These are phyloP conservation scores for Orthonevra nobilis DNA, from an alignment of 2,888 invertebrate species.

Conservation along the genomic window DNA sequence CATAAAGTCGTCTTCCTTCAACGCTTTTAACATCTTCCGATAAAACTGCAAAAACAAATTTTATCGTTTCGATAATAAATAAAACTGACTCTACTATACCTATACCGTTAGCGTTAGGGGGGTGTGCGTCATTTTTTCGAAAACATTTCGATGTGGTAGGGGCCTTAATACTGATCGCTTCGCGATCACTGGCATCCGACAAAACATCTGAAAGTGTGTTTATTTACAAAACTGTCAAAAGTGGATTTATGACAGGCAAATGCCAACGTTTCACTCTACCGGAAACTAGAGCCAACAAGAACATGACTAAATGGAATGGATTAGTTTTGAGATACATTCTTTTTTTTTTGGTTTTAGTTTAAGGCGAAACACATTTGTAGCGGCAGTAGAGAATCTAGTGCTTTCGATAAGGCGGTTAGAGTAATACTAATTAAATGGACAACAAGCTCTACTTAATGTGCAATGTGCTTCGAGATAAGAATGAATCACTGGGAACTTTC, in stretches of 20 bases:
- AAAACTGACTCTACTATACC: neutral
- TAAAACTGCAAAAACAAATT: conserved; percentile 21
- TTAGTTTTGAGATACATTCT: conserved; percentile 23
- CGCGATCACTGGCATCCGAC: conserved; percentile 11
- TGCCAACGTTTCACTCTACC: conserved; percentile 23
- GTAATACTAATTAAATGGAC: conserved; percentile 11
- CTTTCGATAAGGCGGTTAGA: neutral
- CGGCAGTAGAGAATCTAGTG: neutral
- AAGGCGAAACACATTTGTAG: neutral
- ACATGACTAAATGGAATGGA: neutral
- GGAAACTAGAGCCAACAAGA: conserved; percentile 9
- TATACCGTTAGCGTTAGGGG: conserved; percentile 32
- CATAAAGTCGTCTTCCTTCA: conserved; percentile 45
- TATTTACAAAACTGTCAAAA: conserved; percentile 23
- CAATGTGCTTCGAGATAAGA: conserved; percentile 30
- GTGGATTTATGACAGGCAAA: neutral
- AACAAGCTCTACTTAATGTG: neutral
- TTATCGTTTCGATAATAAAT: conserved; percentile 2
- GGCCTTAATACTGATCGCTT: conserved; percentile 36
- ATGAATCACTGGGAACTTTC: neutral
- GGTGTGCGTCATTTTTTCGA: conserved; percentile 34
- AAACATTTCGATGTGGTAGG: conserved; percentile 49
- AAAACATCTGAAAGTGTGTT: conserved; percentile 48
- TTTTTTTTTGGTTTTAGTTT: no score
- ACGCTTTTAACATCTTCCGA: conserved; percentile 7